Evolutionary conservation across 1,140 invertebrate genomes (phyloP), one percentile per base, ranked within the genome.

Genomic region (Triops cancriformis): DNA sequence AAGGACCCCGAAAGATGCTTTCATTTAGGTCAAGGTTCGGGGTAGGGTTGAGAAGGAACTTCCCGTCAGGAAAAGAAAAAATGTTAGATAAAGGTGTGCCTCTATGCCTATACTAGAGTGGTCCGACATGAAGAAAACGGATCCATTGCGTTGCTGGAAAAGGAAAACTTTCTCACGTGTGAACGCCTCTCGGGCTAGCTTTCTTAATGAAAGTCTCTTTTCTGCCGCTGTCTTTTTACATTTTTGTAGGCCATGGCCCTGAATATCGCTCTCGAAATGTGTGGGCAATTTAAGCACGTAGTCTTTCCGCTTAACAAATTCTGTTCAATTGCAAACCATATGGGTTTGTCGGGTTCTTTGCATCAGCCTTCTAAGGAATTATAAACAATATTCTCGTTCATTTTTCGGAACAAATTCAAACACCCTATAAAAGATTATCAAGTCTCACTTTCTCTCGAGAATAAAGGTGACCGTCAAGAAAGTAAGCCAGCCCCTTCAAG

Each of bases 221-320:
- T 23, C 18, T 4, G 51, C 51, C 23, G 5, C 23, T 18, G 51
- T 64, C 51, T 64, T 64, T 64, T 37, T 37, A 7, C 31, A 4
- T 37, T 37, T 37, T 64, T 64, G 51, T 64, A 64, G 51, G 51
- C 51, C 51, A 64, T 64, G 51, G 51, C 51, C 51, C 18, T 64
- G 51, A 64, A 64, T 64, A 64, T 64, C 51, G 14, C 51, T 64
- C 51, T 23, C 14, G 18, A 64, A 64, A 5, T 64, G 51, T 64
- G 9, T 23, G 23, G 51, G 10, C 23, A 64, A 64, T 23, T 37
- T 2, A 37, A 37, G 31, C 31, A 37, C 31, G 31, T 37, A 37
- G 31, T 37, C 31, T 37, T 37, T 37, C 7, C n/a, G 43, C 6
- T 64, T 18, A 64, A 64, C 51, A 14, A 64, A n/a, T 23, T 64